Evolutionary conservation across 1,140 invertebrate genomes (phyloP).

Genomic region (Neodiprion pinetum): DNA sequence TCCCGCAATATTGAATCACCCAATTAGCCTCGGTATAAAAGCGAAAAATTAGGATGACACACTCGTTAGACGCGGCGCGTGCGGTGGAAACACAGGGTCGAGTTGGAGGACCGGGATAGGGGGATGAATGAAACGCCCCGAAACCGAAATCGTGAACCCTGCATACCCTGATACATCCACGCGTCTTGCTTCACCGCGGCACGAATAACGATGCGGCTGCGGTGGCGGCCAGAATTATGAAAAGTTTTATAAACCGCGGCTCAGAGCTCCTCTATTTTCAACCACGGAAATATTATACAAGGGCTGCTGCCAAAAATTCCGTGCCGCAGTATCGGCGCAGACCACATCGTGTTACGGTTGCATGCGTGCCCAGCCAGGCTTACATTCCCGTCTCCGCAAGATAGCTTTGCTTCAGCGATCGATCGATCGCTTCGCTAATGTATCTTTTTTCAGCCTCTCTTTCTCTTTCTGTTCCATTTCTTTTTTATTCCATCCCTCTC

Average conservation of each 20-base stretch:
- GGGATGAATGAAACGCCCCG: background rate
- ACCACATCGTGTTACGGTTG: slow-evolving; percentile 6
- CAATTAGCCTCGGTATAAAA: slow-evolving; percentile 40
- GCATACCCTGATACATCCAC: slow-evolving; percentile 30
- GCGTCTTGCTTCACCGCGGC: background rate
- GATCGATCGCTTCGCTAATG: slow-evolving; percentile 3
- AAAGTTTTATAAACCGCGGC: slow-evolving; percentile 31
- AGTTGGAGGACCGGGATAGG: background rate
- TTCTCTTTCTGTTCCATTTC: too few species aligned
- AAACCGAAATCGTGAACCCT: slow-evolving; percentile 27
- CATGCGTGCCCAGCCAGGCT: slow-evolving; percentile 3
- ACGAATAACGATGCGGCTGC: background rate
- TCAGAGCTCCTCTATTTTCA: slow-evolving; percentile 9
- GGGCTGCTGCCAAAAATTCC: slow-evolving; percentile 26
- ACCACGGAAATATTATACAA: slow-evolving; percentile 33
- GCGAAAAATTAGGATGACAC: slow-evolving; percentile 37
- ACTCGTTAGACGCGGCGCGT: slow-evolving; percentile 28
- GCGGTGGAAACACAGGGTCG: slow-evolving; percentile 6
- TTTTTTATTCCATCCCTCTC: too few species aligned
- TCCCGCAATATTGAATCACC: slow-evolving; percentile 51
- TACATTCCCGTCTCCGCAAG: background rate
- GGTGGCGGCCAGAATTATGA: slow-evolving; percentile 33
- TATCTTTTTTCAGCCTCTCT: background rate
- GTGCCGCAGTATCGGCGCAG: slow-evolving; percentile 2
- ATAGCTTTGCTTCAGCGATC: background rate